phyloP scores from a whole-genome alignment of 2,888 invertebrate genomes.

The Leucophenga montana region DNA sequence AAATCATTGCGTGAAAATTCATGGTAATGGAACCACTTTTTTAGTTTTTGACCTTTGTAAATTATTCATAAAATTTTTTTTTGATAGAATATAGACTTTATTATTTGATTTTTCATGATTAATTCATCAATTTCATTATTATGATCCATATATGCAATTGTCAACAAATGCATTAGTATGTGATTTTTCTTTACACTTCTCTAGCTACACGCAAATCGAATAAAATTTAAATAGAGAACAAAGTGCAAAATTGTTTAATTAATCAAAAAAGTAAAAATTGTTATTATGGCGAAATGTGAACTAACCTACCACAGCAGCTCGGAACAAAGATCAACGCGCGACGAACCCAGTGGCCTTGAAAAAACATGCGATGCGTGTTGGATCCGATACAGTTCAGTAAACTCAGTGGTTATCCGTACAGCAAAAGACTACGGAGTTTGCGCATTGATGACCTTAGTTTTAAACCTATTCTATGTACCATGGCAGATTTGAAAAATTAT shows the following conservation, averaged over 20 bases:
- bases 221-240: conserved; percentile 60
- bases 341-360: conserved; percentile 56
- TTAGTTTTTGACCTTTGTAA: conserved; percentile 58
- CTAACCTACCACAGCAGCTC: conserved; percentile 51
- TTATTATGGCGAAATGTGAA: no score
- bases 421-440: background rate
- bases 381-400: conserved; percentile 12
- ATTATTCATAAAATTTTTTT: conserved; percentile 52
- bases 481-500: background rate
- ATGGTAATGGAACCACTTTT: conserved; percentile 17
- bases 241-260: conserved; percentile 35
- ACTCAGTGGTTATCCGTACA: background rate
- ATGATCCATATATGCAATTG: background rate
- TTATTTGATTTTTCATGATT: background rate
- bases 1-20: no score
- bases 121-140: background rate
- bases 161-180: background rate
- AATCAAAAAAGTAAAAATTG: conserved; percentile 25
- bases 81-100: conserved; percentile 22
- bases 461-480: conserved; percentile 7
- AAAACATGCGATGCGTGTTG: conserved; percentile 48
- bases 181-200: background rate
- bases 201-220: conserved; percentile 54
- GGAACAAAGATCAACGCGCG: conserved; percentile 41
- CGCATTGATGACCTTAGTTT: conserved; percentile 35